phyloP scores from a whole-genome alignment of 2,888 invertebrate species.

The Omphaloscelis lunosa region DNA sequence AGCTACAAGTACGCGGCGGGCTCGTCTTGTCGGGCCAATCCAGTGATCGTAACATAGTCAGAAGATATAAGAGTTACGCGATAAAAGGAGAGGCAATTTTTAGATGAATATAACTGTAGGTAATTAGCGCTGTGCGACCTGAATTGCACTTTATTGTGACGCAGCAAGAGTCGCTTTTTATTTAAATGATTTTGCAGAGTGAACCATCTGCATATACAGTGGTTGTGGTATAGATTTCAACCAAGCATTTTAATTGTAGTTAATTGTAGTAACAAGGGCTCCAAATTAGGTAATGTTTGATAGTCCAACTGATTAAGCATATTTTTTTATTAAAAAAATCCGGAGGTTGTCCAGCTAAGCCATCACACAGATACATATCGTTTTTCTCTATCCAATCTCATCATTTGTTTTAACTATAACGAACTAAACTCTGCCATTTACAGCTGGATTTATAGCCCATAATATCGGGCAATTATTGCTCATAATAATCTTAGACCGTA shows the following conservation, averaged over 20 bases:
- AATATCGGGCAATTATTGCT: slow-evolving; percentile 52
- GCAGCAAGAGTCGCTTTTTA: no score
- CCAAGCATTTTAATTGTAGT: not conserved
- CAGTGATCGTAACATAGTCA: no score
- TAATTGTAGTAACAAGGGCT: not conserved
- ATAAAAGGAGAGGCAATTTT: no score
- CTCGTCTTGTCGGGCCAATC: no score
- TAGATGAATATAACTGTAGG: no score
- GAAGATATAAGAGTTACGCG: no score
- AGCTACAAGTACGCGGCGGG: no score
- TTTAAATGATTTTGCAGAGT: no score
- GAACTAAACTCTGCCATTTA: slow-evolving; percentile 31
- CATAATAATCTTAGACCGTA: slow-evolving; percentile 34
- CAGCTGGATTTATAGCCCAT: slow-evolving; percentile 39
- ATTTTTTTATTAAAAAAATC: not conserved
- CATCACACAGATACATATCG: not conserved
- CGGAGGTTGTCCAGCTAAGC: not conserved
- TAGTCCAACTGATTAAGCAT: not conserved
- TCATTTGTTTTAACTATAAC: slow-evolving; percentile 15
- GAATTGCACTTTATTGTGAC: no score
- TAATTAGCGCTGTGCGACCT: no score
- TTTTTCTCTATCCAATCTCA: not conserved
- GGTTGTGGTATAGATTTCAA: not conserved
- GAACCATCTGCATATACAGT: no score
- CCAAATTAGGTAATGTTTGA: not conserved